Evolutionary conservation across 53 echinoderm and acorn worm species (phyloP).

Genomic region (Holothuria scabra): DNA sequence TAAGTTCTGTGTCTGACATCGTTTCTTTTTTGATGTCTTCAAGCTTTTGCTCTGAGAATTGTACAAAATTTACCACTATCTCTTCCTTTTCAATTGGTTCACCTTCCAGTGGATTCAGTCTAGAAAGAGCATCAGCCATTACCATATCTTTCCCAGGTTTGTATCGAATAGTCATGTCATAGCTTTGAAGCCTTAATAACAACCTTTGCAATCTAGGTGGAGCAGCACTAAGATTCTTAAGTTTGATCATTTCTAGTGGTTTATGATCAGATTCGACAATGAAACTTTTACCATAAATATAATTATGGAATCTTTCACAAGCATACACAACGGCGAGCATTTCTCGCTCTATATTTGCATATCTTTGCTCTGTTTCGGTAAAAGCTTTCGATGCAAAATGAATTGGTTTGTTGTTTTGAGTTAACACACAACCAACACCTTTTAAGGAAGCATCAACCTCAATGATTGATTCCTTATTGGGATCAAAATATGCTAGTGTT

Average conservation of each 20-base stretch:
- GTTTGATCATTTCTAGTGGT: no score
- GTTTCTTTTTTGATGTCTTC: slow-evolving; percentile 21
- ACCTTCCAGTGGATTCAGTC: slow-evolving; percentile 63
- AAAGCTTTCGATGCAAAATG: not conserved
- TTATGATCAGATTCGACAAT: no score
- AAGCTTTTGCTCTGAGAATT: no score
- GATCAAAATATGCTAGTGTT: slow-evolving; percentile 60
- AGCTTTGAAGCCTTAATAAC: no score
- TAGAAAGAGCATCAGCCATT: slow-evolving; percentile 69
- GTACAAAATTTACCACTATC: slow-evolving; percentile 31
- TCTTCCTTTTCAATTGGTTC: slow-evolving; percentile 1
- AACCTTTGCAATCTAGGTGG: no score
- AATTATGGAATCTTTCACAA: no score
- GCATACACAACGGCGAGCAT: slow-evolving; percentile 59
- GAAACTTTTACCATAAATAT: no score
- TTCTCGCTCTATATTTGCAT: slow-evolving; percentile 66
- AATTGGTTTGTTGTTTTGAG: slow-evolving; percentile 54
- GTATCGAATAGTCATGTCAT: not conserved
- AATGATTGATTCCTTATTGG: slow-evolving; percentile 55
- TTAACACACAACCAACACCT: slow-evolving; percentile 55
- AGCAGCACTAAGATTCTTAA: no score
- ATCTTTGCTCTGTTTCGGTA: no score
- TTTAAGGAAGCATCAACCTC: slow-evolving; percentile 62
- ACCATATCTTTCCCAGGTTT: slow-evolving; percentile 62
- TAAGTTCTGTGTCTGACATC: no score